These are phyloP conservation scores for Stratiomys singularior DNA, from an alignment of 2,888 invertebrate genomes.

Conservation along the genomic window DNA sequence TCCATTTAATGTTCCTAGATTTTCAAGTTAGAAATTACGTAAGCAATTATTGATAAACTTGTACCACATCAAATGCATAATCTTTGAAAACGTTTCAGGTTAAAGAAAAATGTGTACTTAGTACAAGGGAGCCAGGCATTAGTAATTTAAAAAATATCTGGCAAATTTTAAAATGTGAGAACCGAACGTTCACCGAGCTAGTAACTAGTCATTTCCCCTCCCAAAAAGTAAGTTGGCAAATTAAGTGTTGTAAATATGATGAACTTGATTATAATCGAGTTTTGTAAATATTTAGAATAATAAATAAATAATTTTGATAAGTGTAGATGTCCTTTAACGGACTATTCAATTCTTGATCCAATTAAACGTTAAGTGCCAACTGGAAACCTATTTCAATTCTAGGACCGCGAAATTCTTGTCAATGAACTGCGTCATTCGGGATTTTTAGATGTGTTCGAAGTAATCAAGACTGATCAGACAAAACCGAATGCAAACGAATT, in stretches of 20 bases:
- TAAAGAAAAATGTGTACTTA: constrained; percentile 79
- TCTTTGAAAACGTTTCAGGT: constrained; percentile 64
- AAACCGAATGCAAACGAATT: constrained; percentile 67
- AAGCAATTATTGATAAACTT: constrained; percentile 54
- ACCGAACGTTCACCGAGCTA: constrained; percentile 86
- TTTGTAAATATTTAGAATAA: no score
- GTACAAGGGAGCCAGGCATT: constrained; percentile 83
- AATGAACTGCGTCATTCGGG: constrained; percentile 87
- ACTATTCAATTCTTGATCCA: no score
- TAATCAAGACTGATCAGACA: constrained; percentile 68
- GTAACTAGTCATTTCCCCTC: constrained; percentile 95
- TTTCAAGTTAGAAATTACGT: constrained; percentile 73
- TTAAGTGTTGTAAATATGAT: no score
- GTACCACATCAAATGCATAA: background rate
- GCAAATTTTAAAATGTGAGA: constrained; percentile 93
- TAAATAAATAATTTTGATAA: no score
- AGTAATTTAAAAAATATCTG: constrained; percentile 90
- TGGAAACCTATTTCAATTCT: constrained; percentile 50
- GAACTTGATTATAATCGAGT: no score
- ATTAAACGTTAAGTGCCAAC: no score
- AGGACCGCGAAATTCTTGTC: constrained; percentile 87
- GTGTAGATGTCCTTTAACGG: no score
- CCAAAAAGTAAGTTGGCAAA: constrained; percentile 75
- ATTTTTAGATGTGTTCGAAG: constrained; percentile 94
- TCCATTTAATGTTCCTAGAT: constrained; percentile 95